phyloP scores from a whole-genome alignment of 2,888 invertebrate genomes.

The Heliconius erato region DNA sequence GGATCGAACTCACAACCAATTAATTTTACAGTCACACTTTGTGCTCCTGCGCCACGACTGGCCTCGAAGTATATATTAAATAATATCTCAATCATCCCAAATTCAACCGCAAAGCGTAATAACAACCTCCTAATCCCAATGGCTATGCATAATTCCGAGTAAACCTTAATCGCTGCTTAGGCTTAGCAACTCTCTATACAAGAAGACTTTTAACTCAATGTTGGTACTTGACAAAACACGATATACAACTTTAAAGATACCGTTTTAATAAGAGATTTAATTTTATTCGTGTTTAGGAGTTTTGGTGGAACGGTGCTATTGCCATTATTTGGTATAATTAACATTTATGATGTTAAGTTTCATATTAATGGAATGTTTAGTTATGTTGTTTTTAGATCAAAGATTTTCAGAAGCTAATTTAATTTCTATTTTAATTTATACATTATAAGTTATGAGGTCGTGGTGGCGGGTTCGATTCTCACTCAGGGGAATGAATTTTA shows the following conservation, averaged over 20 bases:
- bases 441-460: no score
- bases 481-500: no score
- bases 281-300: conserved; percentile 41
- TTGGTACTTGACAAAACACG: conserved; percentile 57
- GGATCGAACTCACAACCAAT: no score
- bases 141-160: conserved; percentile 81
- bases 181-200: conserved; percentile 79
- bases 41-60: no score
- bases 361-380: neutral
- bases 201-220: conserved; percentile 70
- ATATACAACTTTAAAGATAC: conserved; percentile 37
- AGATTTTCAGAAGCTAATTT: no score
- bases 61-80: conserved; percentile 50
- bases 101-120: conserved; percentile 71
- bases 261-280: conserved; percentile 36
- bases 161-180: conserved; percentile 77
- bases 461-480: no score
- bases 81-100: conserved; percentile 69
- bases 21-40: no score
- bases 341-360: neutral
- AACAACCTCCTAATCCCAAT: conserved; percentile 79
- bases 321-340: conserved; percentile 9
- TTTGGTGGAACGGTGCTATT: conserved; percentile 7
- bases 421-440: no score
- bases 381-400: neutral